Conservation (phyloP, 2,888 invertebrate genomes). For the Chromoteleia sp. region DNA sequence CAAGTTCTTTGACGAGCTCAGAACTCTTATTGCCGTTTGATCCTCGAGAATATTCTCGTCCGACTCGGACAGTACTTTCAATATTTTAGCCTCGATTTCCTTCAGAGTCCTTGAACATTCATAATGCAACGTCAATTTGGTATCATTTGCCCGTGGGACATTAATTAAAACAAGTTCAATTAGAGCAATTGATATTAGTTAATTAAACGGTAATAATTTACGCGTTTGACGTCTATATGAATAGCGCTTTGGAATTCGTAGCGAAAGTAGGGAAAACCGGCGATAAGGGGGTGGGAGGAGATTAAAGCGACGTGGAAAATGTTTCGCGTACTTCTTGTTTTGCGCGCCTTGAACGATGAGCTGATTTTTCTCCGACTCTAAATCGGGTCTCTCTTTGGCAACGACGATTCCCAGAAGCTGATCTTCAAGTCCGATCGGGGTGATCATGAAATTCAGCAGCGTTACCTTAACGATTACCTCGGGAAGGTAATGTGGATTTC, state of each 20-base stretch:
- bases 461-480: constrained; percentile 97
- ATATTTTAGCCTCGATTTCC: constrained; percentile 96
- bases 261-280: neutral
- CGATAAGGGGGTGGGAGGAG: neutral
- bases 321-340: constrained; percentile 87
- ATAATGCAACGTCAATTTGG: constrained; percentile 30
- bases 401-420: constrained; percentile 96
- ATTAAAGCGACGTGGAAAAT: neutral
- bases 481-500: constrained; percentile 97
- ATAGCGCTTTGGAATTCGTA: neutral
- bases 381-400: constrained; percentile 95
- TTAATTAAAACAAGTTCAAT: constrained; percentile 35
- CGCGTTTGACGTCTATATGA: neutral
- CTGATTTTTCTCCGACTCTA: constrained; percentile 95
- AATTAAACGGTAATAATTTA: constrained; percentile 25
- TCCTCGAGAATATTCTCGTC: constrained; percentile 95
- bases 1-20: constrained; percentile 95
- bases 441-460: constrained; percentile 97
- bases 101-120: constrained; percentile 88
- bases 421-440: constrained; percentile 94
- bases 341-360: constrained; percentile 95
- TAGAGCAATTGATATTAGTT: constrained; percentile 25
- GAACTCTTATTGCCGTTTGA: constrained; percentile 93
- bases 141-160: neutral
- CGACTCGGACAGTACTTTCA: constrained; percentile 90